phyloP scores from a whole-genome alignment of 2,797 vertebrate genomes.

The Varecia variegata region DNA sequence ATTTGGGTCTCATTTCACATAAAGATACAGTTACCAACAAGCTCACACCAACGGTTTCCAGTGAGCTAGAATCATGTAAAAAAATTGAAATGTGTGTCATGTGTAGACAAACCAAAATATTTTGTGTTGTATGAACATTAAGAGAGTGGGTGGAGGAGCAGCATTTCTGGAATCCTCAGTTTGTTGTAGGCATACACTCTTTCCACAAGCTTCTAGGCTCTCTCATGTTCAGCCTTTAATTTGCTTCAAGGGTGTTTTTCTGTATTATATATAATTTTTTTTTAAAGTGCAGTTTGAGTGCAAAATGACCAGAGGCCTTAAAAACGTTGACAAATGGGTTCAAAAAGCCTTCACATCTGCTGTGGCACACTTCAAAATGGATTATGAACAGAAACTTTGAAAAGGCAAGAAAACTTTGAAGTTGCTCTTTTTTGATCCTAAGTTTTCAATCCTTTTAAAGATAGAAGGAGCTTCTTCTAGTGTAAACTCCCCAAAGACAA shows the following conservation, averaged over 20 bases:
- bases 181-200: fast-evolving
- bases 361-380: neutral
- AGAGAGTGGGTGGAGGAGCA: fast-evolving
- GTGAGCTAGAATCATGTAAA: fast-evolving
- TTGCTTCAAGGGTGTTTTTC: neutral
- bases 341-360: neutral
- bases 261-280: neutral
- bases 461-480: neutral
- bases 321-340: neutral
- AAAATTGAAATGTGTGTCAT: fast-evolving
- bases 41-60: neutral
- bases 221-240: neutral
- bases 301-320: neutral
- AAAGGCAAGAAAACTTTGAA: neutral
- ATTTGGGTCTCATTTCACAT: neutral
- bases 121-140: neutral
- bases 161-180: neutral
- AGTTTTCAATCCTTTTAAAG: neutral
- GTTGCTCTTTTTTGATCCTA: neutral
- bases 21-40: neutral
- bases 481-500: neutral
- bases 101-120: neutral
- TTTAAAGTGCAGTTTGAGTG: neutral
- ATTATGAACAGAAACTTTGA: neutral
- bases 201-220: fast-evolving